Evolutionary conservation across 2,113 vertebrate genomes (phyloP), one percentile per base, ranked within the genome.

Genomic region (Glareola pratincola): DNA sequence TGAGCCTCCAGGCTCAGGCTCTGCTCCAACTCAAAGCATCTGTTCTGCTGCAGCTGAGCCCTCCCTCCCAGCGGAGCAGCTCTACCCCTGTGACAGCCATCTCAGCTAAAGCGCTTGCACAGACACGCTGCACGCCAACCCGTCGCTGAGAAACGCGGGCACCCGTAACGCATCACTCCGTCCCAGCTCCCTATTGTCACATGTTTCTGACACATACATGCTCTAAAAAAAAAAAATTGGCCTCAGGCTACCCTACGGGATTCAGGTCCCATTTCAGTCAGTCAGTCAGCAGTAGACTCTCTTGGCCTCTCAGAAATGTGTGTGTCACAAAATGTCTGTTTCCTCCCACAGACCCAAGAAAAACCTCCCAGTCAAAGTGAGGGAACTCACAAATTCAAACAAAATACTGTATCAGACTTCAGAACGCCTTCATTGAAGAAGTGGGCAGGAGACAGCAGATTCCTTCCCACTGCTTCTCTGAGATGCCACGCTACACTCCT

Each of bases 21-120:
- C 54, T 90, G 82, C 88, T 94, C 74, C 82, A 94, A 47, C 63
- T 64, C 78, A 76, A 21, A 92, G 53, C 88, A 93, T 85, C 81
- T 94, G 56, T 36, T 85, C 43, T 85, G 6, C 81, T 64, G 62
- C 82, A 82, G 77, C 81, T 51, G 90, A 95, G 66, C 56, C 53
- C 18, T 79, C 14, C 74, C 67, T 79, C 48, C 16, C 34, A 80
- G 76, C 59, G 79, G 60, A 93, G 56, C 78, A 94, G 88, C 92
- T 78, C 74, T n/a, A 67, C 51, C 81, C 84, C 84, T 72, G 8
- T 9, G 43, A 39, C n/a, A 72, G 20, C 15, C 48, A 27, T 75
- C 62, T 73, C 77, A 72, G 3, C 48, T 29, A 24, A 63, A 82
- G 69, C 0, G 0, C 53, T 37, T 39, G 53, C 56, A 82, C 66